These are phyloP conservation scores for Synanthedon formicaeformis DNA, from an alignment of 2,888 invertebrate genomes.

Conservation along the genomic window DNA sequence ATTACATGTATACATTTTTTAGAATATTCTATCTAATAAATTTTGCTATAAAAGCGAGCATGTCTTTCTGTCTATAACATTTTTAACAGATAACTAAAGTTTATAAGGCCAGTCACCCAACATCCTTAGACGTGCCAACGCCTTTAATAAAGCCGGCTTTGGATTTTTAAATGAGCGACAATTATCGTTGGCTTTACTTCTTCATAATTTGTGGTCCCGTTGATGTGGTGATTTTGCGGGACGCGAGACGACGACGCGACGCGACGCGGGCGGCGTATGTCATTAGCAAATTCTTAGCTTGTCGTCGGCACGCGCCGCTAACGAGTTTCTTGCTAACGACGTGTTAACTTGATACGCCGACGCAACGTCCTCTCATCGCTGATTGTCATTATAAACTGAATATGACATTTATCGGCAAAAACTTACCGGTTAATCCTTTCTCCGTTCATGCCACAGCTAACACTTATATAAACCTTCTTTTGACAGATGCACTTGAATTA, in stretches of 20 bases:
- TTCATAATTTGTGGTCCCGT: background rate
- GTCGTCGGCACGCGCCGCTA: conserved; percentile 60
- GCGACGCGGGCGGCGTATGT: conserved; percentile 22
- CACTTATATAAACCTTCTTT: too few species aligned
- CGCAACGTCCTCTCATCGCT: conserved; percentile 13
- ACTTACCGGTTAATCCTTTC: background rate
- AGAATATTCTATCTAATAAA: too few species aligned
- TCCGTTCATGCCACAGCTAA: too few species aligned
- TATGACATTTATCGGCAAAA: background rate
- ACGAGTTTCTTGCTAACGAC: conserved; percentile 65
- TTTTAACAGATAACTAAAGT: too few species aligned
- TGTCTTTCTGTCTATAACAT: too few species aligned
- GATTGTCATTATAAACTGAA: conserved; percentile 4
- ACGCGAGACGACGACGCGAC: background rate
- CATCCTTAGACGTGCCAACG: too few species aligned
- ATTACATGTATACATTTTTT: too few species aligned
- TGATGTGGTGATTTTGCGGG: background rate
- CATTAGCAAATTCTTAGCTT: conserved; percentile 66
- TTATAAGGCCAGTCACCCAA: too few species aligned
- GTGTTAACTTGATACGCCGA: conserved; percentile 55
- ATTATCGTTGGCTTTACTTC: background rate
- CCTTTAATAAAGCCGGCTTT: too few species aligned
- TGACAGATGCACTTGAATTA: too few species aligned
- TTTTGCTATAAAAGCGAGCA: too few species aligned
- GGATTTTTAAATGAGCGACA: background rate